Base-by-base conservation (phyloP, 2,113 vertebrate species). In the Hyperoodon ampullatus region DNA sequence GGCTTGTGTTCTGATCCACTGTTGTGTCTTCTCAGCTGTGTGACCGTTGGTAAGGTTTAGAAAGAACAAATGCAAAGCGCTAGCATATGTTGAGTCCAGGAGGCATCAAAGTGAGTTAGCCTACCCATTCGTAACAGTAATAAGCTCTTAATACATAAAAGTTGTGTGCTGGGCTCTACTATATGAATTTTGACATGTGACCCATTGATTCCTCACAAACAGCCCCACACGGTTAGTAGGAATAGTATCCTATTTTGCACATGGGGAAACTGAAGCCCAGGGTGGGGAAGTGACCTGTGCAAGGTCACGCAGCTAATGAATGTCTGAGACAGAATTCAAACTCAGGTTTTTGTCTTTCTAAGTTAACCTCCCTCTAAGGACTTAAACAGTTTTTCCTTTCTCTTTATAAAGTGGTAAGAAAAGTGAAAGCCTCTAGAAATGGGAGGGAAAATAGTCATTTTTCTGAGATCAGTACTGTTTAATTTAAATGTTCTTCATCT, bases 41-140 rank as follows among this genome's bases (percentile, higher is more conserved):
- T 96, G 91, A 94, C 87, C 68, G 94, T 92, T 87, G 74, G 88
- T 93, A 95, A 83, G 44, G 28, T 90, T 96, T 63, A 78, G 90
- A 70, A 70, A 88, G 83, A 86, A 72, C 65, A 89, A 96, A 55
- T 88, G 53, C 19, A 14, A 84, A 87, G 47, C 58, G 47, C 15
- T 63, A 90, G 63, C 35, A 11, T 7, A 6, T 63, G 47, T 53
- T 70, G 83, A 60, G 21, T 90, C 19, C 11, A 71, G 80, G 30
- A 78, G 24, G 9, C 3, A 71, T 44, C 18, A 28, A 14, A 82
- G 55, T 93, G 26, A 94, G 68, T 86, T 84, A 55, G 23, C 65
- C 87, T 84, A 63, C 19, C 53, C 30, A 18, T 60, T 94, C 26
- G 35, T 65, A 77, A 44, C 82, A 47, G 70, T 68, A 65, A 30